Percentiles rank a stretch among this genome's conserved stretches.
Evolutionary conservation across 2,888 invertebrate genomes (phyloP).

Genomic region (Spatulosminthurus flaviceps): DNA sequence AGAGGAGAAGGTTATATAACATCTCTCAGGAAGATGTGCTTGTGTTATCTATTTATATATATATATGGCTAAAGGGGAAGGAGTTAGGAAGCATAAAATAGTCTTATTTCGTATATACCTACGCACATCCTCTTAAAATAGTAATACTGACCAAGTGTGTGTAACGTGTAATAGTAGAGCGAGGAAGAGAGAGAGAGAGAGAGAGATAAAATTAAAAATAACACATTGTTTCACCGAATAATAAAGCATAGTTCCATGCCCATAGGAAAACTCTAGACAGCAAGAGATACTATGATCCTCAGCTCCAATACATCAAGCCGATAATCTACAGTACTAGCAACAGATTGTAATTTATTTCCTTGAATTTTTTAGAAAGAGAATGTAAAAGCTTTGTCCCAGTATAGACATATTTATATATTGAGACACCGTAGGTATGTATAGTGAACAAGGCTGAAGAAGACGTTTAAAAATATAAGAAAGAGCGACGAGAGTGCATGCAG

Average conservation of each 20-base stretch:
- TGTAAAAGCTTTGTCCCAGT: not conserved
- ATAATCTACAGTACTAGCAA: not conserved
- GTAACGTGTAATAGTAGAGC: not conserved
- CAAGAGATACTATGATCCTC: not conserved
- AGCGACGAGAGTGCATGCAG: slow-evolving; percentile 16
- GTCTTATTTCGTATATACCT: too few species aligned
- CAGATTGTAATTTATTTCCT: slow-evolving; percentile 22
- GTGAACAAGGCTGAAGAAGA: not conserved
- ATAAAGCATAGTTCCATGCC: not conserved
- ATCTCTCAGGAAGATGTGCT: too few species aligned
- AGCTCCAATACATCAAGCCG: not conserved
- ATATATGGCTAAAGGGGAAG: too few species aligned
- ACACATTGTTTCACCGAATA: slow-evolving; percentile 1
- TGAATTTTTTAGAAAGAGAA: slow-evolving; percentile 29
- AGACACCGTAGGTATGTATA: too few species aligned
- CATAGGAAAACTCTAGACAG: not conserved
- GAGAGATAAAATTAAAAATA: not conserved
- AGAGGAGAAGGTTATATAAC: too few species aligned
- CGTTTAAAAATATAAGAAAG: not conserved
- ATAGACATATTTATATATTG: not conserved
- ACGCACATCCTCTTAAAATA: too few species aligned
- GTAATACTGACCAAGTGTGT: too few species aligned
- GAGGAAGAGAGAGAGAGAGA: not conserved
- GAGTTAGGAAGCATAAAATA: too few species aligned
- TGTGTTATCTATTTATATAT: too few species aligned